Evolutionary conservation across 2,888 invertebrate genomes (phyloP).

Genomic region (Cryptosula pallasiana): DNA sequence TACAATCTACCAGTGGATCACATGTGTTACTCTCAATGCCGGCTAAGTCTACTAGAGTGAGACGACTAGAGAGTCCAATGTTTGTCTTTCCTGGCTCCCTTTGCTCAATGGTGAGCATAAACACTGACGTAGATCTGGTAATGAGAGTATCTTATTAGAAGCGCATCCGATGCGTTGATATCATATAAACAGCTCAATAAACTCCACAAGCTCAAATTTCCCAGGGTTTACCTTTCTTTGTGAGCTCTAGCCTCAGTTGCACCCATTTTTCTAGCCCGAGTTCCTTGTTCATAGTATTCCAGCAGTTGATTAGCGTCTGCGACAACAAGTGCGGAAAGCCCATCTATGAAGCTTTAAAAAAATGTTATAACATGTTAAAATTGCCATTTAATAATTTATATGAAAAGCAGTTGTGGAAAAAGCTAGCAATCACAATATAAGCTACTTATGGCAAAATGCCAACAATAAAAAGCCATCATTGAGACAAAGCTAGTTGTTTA

Average conservation of each 20-base stretch:
- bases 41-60: slow-evolving; percentile 42
- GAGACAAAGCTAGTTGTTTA: no score
- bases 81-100: slow-evolving; percentile 42
- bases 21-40: slow-evolving; percentile 30
- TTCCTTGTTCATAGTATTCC: slow-evolving; percentile 42
- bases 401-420: no score
- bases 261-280: slow-evolving; percentile 43
- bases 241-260: slow-evolving; percentile 39
- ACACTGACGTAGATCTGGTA: slow-evolving; percentile 43
- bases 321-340: slow-evolving; percentile 44
- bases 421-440: no score
- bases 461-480: no score
- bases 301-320: slow-evolving; percentile 39
- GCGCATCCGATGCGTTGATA: no score
- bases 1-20: background rate
- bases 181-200: no score
- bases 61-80: slow-evolving; percentile 40
- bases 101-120: slow-evolving; percentile 41
- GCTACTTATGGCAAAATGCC: no score
- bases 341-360: slow-evolving; percentile 41
- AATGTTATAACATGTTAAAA: no score
- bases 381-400: no score
- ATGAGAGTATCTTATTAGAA: no score
- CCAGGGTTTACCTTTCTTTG: slow-evolving; percentile 40
- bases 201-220: no score